Evolutionary conservation across 1,140 invertebrate genomes (phyloP), one percentile per base, ranked within the genome.

Genomic region (Drosophila gunungcola): DNA sequence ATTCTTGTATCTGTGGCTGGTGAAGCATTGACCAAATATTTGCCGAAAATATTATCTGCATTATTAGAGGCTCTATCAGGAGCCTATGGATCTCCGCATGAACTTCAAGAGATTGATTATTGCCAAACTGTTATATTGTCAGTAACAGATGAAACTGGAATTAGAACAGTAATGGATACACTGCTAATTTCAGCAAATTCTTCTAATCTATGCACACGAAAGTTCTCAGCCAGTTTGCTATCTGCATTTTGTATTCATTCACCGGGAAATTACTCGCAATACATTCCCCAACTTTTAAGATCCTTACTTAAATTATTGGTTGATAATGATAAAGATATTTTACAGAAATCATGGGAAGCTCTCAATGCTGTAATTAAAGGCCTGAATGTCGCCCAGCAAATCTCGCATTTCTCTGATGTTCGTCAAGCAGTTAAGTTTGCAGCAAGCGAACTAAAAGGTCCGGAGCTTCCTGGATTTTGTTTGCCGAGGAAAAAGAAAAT

Each of bases 41-140:
- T 99, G 62, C 94, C 95, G 61, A 98, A 97, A 92, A 98, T 99
- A 76, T 93, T 99, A 54, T 97, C 98, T 10, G 97, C 98, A 16
- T 93, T 99, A 48, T 94, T 99, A 61, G 95, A 95, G 2, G 96
- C 97, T 10, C 93, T 99, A 4, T 95, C 94, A 0, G 95, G 95
- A 68, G 94, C 95, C 12, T 95, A 96, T 75, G 96, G 95, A 39
- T 95, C 95, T 12, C 93, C 94, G 5, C 94, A 95, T 56, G 96
- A 97, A 92, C 92, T 94, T 16, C 94, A 95, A 73, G 96, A 98
- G 93, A 92, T 98, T n/a, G 97, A 97, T 81, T 97, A 99, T 92
- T 99, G 98, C 92, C 96, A 98, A 91, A 95, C 96, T 42, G 98
- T 99, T 5, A 95, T 99, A 49, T 93, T 99, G 65, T 98, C 98